Evolutionary conservation across 2,888 invertebrate genomes (phyloP), one percentile per base, ranked within the genome.

Genomic region (Lysandra coridon): DNA sequence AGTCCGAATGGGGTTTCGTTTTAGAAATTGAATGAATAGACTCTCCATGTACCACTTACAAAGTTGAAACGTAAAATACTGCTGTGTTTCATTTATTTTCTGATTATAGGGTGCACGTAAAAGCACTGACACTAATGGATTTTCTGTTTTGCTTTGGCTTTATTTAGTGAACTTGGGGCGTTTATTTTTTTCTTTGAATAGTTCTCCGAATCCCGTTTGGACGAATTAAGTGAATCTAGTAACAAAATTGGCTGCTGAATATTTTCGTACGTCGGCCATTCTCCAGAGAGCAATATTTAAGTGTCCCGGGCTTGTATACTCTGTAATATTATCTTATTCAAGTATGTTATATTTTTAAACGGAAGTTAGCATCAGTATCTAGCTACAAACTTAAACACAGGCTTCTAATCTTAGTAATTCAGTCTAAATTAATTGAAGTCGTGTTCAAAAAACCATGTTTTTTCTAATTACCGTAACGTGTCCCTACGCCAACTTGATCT

Each of bases 1-100:
- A 86, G 85, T 85, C 85, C 85, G 81, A 84, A 81, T 81, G 80
- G 79, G 78, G 80, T 80, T 79, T 78, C 80, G 80, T 82, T 83
- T 83, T 82, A 81, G 80, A 82, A 81, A 80, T 78, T 69, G 80
- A 81, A 83, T 83, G 82, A 83, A 83, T 81, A 79, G 80, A 75
- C 57, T 79, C 78, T 75, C 80, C 76, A 73, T 79, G 80, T 74
- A 69, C 78, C 79, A 79, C 79, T 80, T 81, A 78, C 78, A 62
- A 53, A 79, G 79, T 79, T 75, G 74, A 81, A 79, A 80, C 80
- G 37, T 64, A 76, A 79, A 80, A 80, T 75, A 75, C 78, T 77
- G 78, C 78, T 80, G 64, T 76, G 76, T 78, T 74, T 79, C 78
- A 76, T 79, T 77, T 76, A 76, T 79, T 64, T 62, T 40, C 76